Evolutionary conservation across 2,888 invertebrate genomes (phyloP).

Genomic region (Brachynemurus nebulosus): DNA sequence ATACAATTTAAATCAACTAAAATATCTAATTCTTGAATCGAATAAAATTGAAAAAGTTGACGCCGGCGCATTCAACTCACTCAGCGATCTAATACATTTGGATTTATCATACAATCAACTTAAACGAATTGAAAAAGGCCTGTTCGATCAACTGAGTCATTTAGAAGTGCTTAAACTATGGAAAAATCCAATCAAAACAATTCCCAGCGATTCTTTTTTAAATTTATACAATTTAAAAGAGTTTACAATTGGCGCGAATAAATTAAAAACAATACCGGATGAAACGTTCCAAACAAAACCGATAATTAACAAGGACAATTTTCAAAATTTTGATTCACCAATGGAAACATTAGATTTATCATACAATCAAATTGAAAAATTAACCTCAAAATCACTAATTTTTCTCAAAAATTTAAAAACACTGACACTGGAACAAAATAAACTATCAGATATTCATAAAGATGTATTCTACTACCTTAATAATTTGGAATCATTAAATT

Average conservation of each 20-base stretch:
- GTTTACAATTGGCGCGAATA: neutral
- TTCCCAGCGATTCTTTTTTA: neutral
- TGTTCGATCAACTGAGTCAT: slow-evolving; percentile 17
- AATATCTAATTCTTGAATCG: neutral
- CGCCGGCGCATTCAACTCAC: slow-evolving; percentile 12
- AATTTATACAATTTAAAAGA: slow-evolving; percentile 1
- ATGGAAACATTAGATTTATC: neutral
- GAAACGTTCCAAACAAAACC: neutral
- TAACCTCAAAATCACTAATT: neutral
- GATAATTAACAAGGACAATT: neutral
- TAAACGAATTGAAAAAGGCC: slow-evolving; percentile 13
- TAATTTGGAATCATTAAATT: slow-evolving; percentile 15
- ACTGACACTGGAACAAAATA: neutral
- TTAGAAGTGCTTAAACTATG: slow-evolving; percentile 16
- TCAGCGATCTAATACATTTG: slow-evolving; percentile 15
- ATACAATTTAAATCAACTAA: neutral
- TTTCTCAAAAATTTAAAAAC: neutral
- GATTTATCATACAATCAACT: slow-evolving; percentile 18
- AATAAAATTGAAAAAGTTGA: slow-evolving; percentile 13
- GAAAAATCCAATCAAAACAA: slow-evolving; percentile 13
- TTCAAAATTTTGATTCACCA: neutral
- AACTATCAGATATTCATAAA: neutral
- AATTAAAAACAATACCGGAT: neutral
- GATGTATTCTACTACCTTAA: neutral
- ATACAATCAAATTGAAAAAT: neutral